These are phyloP conservation scores for Nixonia krombeini DNA, from an alignment of 1,140 invertebrate genomes.

Conservation along the genomic window DNA sequence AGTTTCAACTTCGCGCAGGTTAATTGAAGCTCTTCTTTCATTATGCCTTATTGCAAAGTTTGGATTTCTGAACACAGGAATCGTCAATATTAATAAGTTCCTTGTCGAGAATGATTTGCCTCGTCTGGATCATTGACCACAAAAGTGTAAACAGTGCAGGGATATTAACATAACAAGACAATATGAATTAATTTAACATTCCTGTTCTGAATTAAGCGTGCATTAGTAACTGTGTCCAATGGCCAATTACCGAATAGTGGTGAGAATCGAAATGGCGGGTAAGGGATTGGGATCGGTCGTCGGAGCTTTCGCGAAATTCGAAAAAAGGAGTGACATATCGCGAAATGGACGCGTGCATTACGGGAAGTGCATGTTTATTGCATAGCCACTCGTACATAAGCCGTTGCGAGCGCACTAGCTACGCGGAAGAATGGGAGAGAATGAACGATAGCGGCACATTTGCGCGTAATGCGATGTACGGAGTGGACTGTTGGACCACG, in stretches of 20 bases:
- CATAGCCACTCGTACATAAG: constrained; percentile 40
- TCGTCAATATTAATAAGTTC: no score
- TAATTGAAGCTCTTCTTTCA: constrained; percentile 1
- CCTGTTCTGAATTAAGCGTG: no score
- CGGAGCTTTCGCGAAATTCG: no score
- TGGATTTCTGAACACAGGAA: no score
- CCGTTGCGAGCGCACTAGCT: constrained; percentile 7
- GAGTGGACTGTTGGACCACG: constrained; percentile 17
- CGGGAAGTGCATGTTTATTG: constrained; percentile 52
- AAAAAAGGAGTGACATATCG: no score
- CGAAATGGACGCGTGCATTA: constrained; percentile 50
- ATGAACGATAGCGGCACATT: constrained; percentile 41
- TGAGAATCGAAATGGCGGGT: background rate
- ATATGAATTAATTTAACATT: no score
- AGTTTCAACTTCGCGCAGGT: constrained; percentile 11
- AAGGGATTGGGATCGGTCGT: no score
- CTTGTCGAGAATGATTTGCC: no score
- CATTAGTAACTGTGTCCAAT: no score
- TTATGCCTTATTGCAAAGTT: constrained; percentile 1
- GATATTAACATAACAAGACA: no score
- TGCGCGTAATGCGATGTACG: constrained; percentile 34
- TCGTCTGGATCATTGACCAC: background rate
- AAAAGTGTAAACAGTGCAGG: no score
- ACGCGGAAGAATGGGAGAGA: constrained; percentile 22
- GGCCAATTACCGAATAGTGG: no score